Evolutionary conservation across 2,888 invertebrate species (phyloP), one percentile per base, ranked within the genome.

Genomic region (Callosobruchus maculatus): DNA sequence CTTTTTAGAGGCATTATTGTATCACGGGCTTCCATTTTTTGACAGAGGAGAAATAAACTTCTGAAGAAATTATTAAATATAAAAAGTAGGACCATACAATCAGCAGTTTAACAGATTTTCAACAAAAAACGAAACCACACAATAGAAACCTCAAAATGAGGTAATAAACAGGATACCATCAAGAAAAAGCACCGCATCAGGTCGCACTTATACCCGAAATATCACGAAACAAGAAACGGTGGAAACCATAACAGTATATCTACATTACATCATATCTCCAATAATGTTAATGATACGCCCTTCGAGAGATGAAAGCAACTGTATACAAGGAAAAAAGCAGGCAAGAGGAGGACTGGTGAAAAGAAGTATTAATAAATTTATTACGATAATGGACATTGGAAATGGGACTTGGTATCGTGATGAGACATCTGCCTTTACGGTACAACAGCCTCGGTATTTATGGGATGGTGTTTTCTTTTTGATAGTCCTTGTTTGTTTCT

Each of bases 311-410:
- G 68, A n/a, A 67, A 70, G n/a, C 71, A 22, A 67, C 70, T 21
- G 70, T 72, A 72, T n/a, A 22, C 26, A 26, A 71, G 72, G 26
- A 71, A 67, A 70, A 70, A 71, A 72, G 22, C 5, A 21, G 22
- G 68, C 21, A 68, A 21, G 21, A 68, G 49, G 72, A 69, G 74
- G 74, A 68, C 75, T 77, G 76, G 77, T 74, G 76, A 78, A 79
- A 76, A 73, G 80, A 79, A 78, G 80, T 81, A 83, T 83, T 82
- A 83, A 83, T 82, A 83, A 83, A 83, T 83, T 83, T 82, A 83
- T 83, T 83, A 79, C 81, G 74, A 80, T 80, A 80, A 80, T 81
- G 80, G 78, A 78, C 78, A 79, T 78, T 77, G 79, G 75, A 76
- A 74, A 71, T 68, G 76, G 75, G 72, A 74, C 72, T 67, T 70